These are phyloP conservation scores for Pachliopta kotzebuea DNA, from an alignment of 2,888 invertebrate species.

Conservation along the genomic window DNA sequence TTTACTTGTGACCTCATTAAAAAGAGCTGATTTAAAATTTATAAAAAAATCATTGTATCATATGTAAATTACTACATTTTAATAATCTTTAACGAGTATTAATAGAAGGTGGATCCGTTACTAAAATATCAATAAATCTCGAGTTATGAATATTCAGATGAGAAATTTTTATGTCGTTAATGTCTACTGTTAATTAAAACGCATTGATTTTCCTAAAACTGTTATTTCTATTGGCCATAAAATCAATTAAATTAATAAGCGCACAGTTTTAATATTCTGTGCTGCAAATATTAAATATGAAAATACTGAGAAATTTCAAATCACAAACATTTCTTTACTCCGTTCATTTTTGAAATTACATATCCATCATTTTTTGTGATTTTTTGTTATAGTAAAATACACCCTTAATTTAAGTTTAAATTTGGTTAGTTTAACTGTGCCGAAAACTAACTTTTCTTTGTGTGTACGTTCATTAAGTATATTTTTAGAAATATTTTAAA, in stretches of 20 bases:
- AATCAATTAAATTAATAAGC: constrained; percentile 1
- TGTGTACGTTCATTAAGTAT: constrained; percentile 8
- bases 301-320: background rate
- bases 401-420: background rate
- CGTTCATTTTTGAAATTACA: background rate
- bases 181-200: constrained; percentile 10
- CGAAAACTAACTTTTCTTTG: background rate
- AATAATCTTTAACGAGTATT: background rate
- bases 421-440: background rate
- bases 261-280: background rate
- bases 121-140: background rate
- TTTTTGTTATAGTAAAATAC: background rate
- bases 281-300: background rate
- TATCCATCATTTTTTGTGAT: background rate
- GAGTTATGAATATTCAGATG: constrained; percentile 1
- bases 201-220: constrained; percentile 1
- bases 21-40: no score
- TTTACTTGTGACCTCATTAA: no score
- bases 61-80: background rate
- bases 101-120: background rate
- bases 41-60: no score
- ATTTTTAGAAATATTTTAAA: constrained; percentile 15
- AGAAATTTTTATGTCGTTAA: constrained; percentile 3
- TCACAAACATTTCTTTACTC: background rate
- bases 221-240: background rate